Base-by-base conservation (phyloP, 2,888 invertebrate species). In the Lasius fuliginosus region DNA sequence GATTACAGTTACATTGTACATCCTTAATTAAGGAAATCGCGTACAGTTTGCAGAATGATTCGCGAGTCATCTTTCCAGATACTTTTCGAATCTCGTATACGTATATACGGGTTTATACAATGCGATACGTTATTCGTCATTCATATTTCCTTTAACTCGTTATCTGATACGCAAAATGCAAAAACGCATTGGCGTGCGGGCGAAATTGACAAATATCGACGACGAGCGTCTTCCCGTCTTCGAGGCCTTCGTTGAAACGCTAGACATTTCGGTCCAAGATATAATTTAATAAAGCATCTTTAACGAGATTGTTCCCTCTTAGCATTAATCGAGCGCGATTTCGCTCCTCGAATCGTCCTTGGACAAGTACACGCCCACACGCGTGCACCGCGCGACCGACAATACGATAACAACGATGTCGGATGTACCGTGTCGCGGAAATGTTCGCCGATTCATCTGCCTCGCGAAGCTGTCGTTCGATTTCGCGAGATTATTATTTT, bases 361-460 rank as follows among this genome's bases (percentile, higher is more conserved):
- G 77, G 69, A 77, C 56, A 58, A 69, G 15, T 40, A 68, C 40
- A 53, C 53, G 42, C 69, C 77, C 69, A 77, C 69, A 77, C 77
- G 56, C 58, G 69, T n/a, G 23, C 64, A 23, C 5, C 23, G 18
- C 62, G 42, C 33, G n/a, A 27, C 40, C 77, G 42, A 77, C 30
- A 30, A 77, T 33, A 42, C 42, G 56, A 77, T 58, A 69, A 77
- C 42, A 69, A 75, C 18, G 15, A 69, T 69, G 58, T 77, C 30
- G 69, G 56, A 58, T 40, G 68, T 56, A 53, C 23, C 68, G 8
- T 76, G 76, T 71, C 23, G 71, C 23, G 36, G 56, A 58, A 58
- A 58, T 6, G 23, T 74, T 15, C 9, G 12, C 11, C 40, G 49
- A 12, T 23, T 36, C 40, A 23, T 11, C 18, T 40, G 42, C 23